Conservation (phyloP, 2,888 invertebrate genomes). For the Aphodius granarius region DNA sequence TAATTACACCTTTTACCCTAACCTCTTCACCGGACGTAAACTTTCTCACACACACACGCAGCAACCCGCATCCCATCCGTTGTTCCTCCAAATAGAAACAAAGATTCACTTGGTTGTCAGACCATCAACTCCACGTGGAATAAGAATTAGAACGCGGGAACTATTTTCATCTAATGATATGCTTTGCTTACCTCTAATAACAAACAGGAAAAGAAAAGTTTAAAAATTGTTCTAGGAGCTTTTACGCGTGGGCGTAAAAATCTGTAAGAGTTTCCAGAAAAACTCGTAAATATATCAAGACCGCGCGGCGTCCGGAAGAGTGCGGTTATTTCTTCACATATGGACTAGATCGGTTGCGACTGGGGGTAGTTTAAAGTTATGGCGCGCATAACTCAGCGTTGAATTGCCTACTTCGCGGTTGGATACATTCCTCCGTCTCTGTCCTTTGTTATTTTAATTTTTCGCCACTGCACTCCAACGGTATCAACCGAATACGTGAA, state of each 20-base stretch:
- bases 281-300: slow-evolving; percentile 36
- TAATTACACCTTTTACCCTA: background rate
- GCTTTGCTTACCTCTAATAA: too few relatives aligned
- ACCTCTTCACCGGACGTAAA: background rate
- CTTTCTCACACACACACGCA: background rate
- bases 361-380: slow-evolving; percentile 38
- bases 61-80: background rate
- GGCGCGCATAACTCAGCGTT: slow-evolving; percentile 40
- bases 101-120: background rate
- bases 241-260: background rate
- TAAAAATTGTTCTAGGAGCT: background rate
- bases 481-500: background rate
- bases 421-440: background rate
- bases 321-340: slow-evolving; percentile 45
- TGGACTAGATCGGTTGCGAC: slow-evolving; percentile 35
- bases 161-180: too few relatives aligned
- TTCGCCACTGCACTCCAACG: background rate
- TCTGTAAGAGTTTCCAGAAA: background rate
- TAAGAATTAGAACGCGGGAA: too few relatives aligned
- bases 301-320: slow-evolving; percentile 41
- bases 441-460: background rate
- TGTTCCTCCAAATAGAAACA: background rate
- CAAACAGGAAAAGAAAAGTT: background rate
- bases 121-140: too few relatives aligned
- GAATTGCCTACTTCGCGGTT: slow-evolving; percentile 43